Evolutionary conservation across 2,888 invertebrate genomes (phyloP), one percentile per base, ranked within the genome.

Genomic region (Callinectes sapidus): DNA sequence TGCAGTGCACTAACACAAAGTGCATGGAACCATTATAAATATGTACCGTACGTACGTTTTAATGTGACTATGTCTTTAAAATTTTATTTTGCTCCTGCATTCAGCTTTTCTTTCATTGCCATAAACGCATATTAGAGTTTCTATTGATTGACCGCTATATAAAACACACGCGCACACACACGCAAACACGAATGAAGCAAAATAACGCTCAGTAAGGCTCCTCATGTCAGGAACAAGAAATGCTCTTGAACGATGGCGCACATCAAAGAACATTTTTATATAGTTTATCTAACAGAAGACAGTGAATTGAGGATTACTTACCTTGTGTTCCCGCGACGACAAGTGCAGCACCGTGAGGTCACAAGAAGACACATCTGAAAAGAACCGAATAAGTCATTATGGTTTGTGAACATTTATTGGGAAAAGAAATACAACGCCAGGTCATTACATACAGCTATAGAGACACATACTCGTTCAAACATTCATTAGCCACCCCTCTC

Each of bases 401-500:
- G 61, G 18, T 23, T 2, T 23, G 18, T 61, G 18, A 61, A 23
- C 18, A 18, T 61, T 23, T 61, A 23, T 1, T 10, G 16, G 61
- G 3, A 18, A 23, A 61, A 18, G 18, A 61, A 61, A 61, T 5
- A 61, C 61, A 18, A 18, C 61, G 5, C 18, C 61, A 5, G 48
- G 6, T 48, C 48, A 48, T 48, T 61, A 61, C 18, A 61, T 61
- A 61, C n/a, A 66, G 13, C n/a, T n/a, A 28, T n/a, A 28, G 28
- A 13, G 8, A 71, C 71, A 71, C 71, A 71, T 18, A 71, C 71
- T n/a, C 71, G 10, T 28, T 28, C 71, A 71, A 18, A 90, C 35
- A 54, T 54, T 54, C 85, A 90, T 61, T 86, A 55, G 86, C 85
- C 23, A 55, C 85, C 39, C 39, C 55, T 55, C 85, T 86, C 85